Percentiles rank a stretch among this genome's conserved stretches.
phyloP scores from a whole-genome alignment of 35 echinoderm and acorn worm genomes.

The Heliocidaris erythrogramma region DNA sequence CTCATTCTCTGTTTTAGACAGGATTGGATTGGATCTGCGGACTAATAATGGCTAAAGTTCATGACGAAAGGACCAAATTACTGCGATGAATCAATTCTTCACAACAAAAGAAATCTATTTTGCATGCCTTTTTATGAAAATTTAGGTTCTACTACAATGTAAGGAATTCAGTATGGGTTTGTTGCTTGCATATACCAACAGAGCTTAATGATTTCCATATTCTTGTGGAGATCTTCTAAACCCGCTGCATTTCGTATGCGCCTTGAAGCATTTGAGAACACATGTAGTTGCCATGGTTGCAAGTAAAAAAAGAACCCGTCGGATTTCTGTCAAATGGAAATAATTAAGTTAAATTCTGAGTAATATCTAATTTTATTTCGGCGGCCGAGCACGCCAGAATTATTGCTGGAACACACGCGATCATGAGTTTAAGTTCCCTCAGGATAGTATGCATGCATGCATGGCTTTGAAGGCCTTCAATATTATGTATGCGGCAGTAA shows the following conservation, averaged over 20 bases:
- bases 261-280: slow-evolving; percentile 18
- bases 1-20: neutral
- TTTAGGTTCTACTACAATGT: neutral
- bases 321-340: slow-evolving; percentile 31
- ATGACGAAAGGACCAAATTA: neutral
- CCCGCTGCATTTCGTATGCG: neutral
- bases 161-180: neutral
- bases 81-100: neutral
- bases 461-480: neutral
- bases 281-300: slow-evolving; percentile 24
- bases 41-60: neutral
- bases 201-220: neutral
- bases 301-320: neutral
- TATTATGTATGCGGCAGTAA: neutral
- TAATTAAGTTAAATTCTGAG: slow-evolving; percentile 47
- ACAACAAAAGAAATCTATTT: neutral
- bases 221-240: neutral
- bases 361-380: slow-evolving; percentile 54
- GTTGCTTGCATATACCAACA: neutral
- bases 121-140: neutral
- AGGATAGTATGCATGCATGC: neutral
- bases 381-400: slow-evolving; percentile 30
- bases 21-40: too few species aligned
- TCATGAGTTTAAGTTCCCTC: neutral
- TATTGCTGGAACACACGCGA: slow-evolving; percentile 6